A percentile compares a stretch with the other conserved stretches of the same genome.
Conservation (phyloP, 2,113 vertebrate genomes). For the Rafetus swinhoei region DNA sequence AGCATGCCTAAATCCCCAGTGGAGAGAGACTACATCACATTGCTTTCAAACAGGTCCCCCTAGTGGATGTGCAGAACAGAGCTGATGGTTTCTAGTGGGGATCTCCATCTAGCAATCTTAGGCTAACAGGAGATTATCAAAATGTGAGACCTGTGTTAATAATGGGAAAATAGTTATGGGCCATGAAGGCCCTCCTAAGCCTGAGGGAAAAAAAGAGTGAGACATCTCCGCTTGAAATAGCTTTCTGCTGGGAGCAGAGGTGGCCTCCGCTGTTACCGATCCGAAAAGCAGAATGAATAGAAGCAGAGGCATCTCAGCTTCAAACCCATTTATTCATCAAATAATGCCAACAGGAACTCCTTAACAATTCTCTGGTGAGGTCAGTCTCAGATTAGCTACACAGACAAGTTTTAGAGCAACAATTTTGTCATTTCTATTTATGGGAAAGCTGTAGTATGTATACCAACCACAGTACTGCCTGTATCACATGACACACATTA, state of each 20-base stretch:
- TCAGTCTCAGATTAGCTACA: slow-evolving; percentile 56
- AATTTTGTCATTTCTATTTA: slow-evolving; percentile 70
- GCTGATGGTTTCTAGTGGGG: slow-evolving; percentile 2
- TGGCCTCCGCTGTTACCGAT: slow-evolving; percentile 51
- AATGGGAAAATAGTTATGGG: slow-evolving; percentile 44
- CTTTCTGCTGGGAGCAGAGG: slow-evolving; percentile 28
- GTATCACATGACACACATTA: not conserved
- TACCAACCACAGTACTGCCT: slow-evolving; percentile 41
- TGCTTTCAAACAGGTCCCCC: not conserved
- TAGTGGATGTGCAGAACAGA: not conserved
- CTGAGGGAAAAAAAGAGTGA: slow-evolving; percentile 10
- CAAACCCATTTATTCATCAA: slow-evolving; percentile 61
- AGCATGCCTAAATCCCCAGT: not conserved
- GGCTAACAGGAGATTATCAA: slow-evolving; percentile 56
- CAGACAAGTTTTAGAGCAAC: slow-evolving; percentile 62
- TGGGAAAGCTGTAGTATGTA: slow-evolving; percentile 54
- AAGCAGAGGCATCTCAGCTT: slow-evolving; percentile 42
- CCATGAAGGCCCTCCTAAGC: slow-evolving; percentile 45
- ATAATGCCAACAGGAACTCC: slow-evolving; percentile 60
- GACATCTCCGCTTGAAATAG: slow-evolving; percentile 48
- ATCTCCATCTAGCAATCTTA: slow-evolving; percentile 5
- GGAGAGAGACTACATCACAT: not conserved
- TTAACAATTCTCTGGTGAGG: slow-evolving; percentile 33
- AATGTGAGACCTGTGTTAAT: slow-evolving; percentile 37
- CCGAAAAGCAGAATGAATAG: slow-evolving; percentile 57